Conservation (phyloP, 1,140 invertebrate genomes). For the Calephelis nemesis region DNA sequence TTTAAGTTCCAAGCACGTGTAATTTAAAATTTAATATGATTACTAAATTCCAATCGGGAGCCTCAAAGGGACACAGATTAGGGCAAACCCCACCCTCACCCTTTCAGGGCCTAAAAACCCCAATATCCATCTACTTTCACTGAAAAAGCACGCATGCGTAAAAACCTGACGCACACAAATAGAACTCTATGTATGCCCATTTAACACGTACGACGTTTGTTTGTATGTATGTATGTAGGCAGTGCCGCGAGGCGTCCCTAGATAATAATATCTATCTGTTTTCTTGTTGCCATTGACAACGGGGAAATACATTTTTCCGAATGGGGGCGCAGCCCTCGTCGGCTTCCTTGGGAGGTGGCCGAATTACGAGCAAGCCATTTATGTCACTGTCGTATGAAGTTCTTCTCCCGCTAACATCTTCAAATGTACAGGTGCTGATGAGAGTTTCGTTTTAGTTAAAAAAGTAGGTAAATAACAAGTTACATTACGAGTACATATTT, state of each 20-base stretch:
- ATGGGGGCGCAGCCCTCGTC: conserved; percentile 20
- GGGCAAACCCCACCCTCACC: conserved; percentile 51
- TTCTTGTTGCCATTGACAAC: conserved; percentile 68
- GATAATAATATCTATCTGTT: conserved; percentile 56
- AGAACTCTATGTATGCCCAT: conserved; percentile 60
- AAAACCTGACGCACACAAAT: conserved; percentile 71
- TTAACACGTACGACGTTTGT: conserved; percentile 47
- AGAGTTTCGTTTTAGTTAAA: no score
- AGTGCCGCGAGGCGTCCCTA: conserved; percentile 43
- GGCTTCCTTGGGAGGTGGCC: not conserved
- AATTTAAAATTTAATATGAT: conserved; percentile 79
- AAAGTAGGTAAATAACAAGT: no score
- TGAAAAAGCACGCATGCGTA: conserved; percentile 74
- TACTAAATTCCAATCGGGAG: conserved; percentile 76
- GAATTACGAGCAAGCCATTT: no score
- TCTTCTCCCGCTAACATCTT: no score
- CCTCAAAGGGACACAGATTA: conserved; percentile 76
- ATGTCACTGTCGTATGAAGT: no score
- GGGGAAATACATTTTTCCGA: conserved; percentile 63
- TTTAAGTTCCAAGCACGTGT: conserved; percentile 69
- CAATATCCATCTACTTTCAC: conserved; percentile 74
- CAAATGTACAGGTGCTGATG: no score
- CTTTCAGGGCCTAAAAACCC: conserved; percentile 65
- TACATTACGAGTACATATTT: no score
- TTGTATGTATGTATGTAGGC: conserved; percentile 29